Evolutionary conservation across 2,888 invertebrate genomes (phyloP), one percentile per base, ranked within the genome.

Genomic region (Chloroclystis v-ata): DNA sequence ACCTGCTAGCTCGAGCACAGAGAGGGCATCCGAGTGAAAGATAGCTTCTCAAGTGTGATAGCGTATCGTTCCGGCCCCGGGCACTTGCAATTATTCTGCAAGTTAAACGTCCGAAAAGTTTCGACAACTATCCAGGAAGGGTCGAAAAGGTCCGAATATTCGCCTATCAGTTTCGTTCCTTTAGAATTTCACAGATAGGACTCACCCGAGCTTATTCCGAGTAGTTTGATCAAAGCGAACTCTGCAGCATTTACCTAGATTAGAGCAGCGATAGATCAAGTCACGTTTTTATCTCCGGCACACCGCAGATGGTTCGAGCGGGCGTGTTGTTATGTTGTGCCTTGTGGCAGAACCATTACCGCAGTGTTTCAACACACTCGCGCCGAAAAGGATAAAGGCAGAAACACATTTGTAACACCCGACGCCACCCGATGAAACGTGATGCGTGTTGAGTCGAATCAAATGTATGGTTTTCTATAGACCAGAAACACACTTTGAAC

Each of bases 201-300:
- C 29, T 37, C 5, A 12, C 13, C 12, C 3, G 35, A 33, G 28
- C 20, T 28, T 29, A 37, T 24, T 38, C 30, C 8, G 9, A 33
- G 32, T 13, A 37, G 26, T 45, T 50, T 35, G 38, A 28, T 37
- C 45, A 39, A 46, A 43, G 42, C 50, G 12, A 13, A 43, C 44
- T 35, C 29, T 47, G 39, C 42, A 37, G 28, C 49, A 43, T 50
- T 57, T 57, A 47, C 52, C 49, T 54, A 56, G 67, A 66, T 67
- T 46, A 59, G 55, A 58, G 47, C 39, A 50, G 52, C 47, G 70
- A 73, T 69, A 65, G 59, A 67, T 64, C 61, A 44, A 61, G 69
- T 72, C 73, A 72, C 73, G 73, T 71, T 58, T 61, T 62, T 67
- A 66, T 69, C 65, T 56, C 37, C 41, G 37, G 52, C 35, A 26